Evolutionary conservation across 2,797 vertebrate species (phyloP).

Genomic region (Ctenopoma kingsleyae): DNA sequence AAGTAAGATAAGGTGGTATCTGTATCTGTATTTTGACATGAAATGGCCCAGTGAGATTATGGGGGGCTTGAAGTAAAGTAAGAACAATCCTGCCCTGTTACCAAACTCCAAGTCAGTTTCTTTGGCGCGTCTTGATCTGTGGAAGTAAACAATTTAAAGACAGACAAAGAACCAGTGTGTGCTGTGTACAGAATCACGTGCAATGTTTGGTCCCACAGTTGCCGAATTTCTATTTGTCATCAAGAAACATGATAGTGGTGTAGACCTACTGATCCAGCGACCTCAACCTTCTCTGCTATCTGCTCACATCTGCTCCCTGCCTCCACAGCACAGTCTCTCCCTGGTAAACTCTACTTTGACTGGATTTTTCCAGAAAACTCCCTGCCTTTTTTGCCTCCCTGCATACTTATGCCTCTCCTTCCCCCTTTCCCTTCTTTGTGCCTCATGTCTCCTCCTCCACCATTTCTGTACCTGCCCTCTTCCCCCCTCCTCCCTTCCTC

Average conservation of each 20-base stretch:
- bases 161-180: conserved; percentile 19
- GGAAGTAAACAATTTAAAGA: conserved; percentile 1
- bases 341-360: neutral
- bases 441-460: conserved; percentile 2
- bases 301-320: conserved; percentile 7
- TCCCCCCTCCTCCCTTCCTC: neutral
- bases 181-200: conserved; percentile 4
- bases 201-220: neutral
- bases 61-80: neutral
- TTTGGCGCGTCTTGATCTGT: neutral
- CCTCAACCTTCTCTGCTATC: conserved; percentile 19
- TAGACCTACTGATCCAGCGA: conserved; percentile 28
- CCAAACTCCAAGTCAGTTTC: conserved; percentile 1
- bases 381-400: neutral
- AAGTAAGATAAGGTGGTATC: neutral
- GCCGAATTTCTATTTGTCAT: conserved; percentile 14
- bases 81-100: neutral
- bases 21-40: neutral
- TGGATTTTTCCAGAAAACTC: neutral
- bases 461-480: conserved; percentile 7
- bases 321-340: neutral
- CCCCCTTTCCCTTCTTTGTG: neutral
- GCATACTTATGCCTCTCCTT: conserved; percentile 7
- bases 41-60: neutral
- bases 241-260: conserved; percentile 28